Percentiles rank a stretch among this genome's conserved stretches.
Conservation (phyloP, 2,888 invertebrate genomes). For the Lottia scabra region DNA sequence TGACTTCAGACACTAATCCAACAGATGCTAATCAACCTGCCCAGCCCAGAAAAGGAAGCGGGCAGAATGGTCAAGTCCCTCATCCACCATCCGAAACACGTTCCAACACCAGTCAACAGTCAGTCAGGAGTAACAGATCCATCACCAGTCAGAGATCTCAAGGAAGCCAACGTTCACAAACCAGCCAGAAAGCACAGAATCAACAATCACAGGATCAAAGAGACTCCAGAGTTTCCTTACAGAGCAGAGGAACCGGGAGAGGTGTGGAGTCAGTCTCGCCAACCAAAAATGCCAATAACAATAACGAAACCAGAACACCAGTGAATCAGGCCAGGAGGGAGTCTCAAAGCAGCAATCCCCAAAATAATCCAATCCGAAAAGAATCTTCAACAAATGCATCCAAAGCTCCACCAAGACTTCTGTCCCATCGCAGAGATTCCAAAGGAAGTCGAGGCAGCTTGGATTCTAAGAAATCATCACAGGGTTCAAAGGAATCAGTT, state of each 20-base stretch:
- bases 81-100: neutral
- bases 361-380: neutral
- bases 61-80: neutral
- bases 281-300: neutral
- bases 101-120: no score
- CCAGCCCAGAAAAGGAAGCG: neutral
- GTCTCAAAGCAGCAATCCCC: neutral
- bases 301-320: neutral
- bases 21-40: conserved; percentile 2
- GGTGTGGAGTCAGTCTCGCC: neutral
- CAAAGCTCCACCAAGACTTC: conserved; percentile 12
- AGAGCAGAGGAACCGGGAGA: neutral
- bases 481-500: conserved; percentile 11
- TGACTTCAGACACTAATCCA: conserved; percentile 21
- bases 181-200: neutral
- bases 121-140: neutral
- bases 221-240: neutral
- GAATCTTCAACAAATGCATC: conserved; percentile 17
- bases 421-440: conserved; percentile 36
- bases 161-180: neutral
- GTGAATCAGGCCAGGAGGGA: neutral
- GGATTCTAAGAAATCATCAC: neutral
- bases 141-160: neutral
- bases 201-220: neutral
- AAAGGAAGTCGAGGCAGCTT: conserved; percentile 26